Conservation (phyloP, 2,888 invertebrate genomes). For the Spodoptera picta region DNA sequence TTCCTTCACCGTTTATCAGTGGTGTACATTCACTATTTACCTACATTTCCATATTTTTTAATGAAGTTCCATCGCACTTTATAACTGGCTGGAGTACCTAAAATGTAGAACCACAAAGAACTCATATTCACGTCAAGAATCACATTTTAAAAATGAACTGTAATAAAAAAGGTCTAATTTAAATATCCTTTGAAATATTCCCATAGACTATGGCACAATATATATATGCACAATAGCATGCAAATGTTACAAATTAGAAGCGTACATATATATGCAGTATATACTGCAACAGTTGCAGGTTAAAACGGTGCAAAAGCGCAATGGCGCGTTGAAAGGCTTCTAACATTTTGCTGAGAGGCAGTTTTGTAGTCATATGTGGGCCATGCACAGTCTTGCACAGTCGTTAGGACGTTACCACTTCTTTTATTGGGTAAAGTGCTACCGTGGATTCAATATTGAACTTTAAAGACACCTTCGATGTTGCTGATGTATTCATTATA, state of each 20-base stretch:
- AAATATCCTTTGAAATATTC: no score
- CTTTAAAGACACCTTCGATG: neutral
- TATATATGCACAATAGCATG: neutral
- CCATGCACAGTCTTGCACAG: conserved; percentile 5
- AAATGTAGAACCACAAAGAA: no score
- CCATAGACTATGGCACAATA: no score
- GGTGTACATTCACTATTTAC: no score
- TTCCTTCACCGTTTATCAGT: no score
- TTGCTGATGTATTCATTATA: neutral
- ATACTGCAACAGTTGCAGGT: conserved; percentile 5
- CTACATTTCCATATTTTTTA: no score
- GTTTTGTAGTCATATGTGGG: conserved; percentile 24
- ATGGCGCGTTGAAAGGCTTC: conserved; percentile 30
- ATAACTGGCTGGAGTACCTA: no score
- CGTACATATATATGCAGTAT: no score
- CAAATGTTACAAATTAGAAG: conserved; percentile 29
- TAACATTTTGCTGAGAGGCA: conserved; percentile 10
- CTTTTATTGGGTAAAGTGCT: conserved; percentile 36
- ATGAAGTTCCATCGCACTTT: no score
- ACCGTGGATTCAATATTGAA: conserved; percentile 7
- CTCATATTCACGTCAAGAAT: no score
- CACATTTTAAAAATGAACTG: no score
- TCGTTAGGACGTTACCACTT: conserved; percentile 18
- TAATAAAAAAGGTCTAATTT: no score
- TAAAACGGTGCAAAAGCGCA: conserved; percentile 37